Conservation (phyloP, 2,888 invertebrate species). For the Syritta pipiens region DNA sequence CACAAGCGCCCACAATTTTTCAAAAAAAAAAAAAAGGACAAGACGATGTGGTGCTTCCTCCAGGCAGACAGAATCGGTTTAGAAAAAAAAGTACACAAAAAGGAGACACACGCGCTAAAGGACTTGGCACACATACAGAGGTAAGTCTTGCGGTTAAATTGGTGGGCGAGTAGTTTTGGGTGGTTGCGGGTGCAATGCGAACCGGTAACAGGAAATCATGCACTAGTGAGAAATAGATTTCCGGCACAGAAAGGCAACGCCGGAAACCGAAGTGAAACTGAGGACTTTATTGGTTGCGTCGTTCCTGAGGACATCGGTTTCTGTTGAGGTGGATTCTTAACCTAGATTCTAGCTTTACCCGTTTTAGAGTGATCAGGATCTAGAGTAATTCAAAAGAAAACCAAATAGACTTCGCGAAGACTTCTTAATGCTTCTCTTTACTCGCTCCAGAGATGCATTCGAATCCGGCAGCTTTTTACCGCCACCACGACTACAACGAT, state of each 20-base stretch:
- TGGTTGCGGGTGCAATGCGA: constrained; percentile 9
- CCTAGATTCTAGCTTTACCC: too few relatives aligned
- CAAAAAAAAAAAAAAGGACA: constrained; percentile 17
- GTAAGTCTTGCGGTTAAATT: constrained; percentile 17
- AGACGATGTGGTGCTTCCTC: constrained; percentile 40
- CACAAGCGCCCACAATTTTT: constrained; percentile 30
- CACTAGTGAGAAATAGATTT: constrained; percentile 51
- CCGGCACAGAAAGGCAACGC: constrained; percentile 14
- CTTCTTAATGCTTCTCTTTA: too few relatives aligned
- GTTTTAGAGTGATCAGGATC: too few relatives aligned
- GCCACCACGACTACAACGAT: too few relatives aligned
- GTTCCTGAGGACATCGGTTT: too few relatives aligned
- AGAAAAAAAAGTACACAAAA: too few relatives aligned
- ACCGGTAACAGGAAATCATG: constrained; percentile 55
- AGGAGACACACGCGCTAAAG: neutral
- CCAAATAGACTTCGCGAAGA: too few relatives aligned
- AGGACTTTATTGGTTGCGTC: too few relatives aligned
- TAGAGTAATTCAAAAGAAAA: too few relatives aligned
- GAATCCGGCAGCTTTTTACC: too few relatives aligned
- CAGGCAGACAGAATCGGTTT: constrained; percentile 31
- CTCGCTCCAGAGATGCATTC: too few relatives aligned
- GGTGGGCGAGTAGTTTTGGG: neutral
- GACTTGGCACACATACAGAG: neutral
- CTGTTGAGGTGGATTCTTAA: too few relatives aligned
- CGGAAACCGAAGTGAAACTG: constrained; percentile 32